phyloP scores from a whole-genome alignment of 2,113 vertebrate species.

The Anser brachyrhynchus region DNA sequence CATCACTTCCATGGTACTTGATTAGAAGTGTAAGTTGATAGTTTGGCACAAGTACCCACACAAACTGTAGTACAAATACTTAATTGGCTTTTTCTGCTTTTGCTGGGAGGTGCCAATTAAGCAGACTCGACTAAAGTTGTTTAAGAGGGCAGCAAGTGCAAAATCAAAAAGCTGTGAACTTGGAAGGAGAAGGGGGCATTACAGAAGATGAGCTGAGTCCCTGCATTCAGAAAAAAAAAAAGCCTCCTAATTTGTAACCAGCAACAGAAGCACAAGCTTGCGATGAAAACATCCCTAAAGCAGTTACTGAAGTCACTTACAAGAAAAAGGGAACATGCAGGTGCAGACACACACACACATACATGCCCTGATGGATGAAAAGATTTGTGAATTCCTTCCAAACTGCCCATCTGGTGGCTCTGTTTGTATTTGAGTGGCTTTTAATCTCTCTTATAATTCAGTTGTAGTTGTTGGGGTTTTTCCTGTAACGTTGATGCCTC shows the following conservation, averaged over 20 bases:
- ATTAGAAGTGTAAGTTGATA: neutral
- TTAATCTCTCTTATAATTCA: neutral
- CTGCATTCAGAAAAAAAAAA: neutral
- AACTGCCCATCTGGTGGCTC: neutral
- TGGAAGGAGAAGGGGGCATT: neutral
- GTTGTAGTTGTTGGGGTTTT: neutral
- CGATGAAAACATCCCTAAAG: neutral
- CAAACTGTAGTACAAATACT: neutral
- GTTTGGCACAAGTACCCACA: neutral
- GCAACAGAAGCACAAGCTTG: neutral
- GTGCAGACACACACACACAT: fast-evolving
- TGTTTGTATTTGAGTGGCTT: neutral
- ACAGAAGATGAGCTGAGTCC: neutral
- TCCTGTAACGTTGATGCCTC: neutral
- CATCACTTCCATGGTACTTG: neutral
- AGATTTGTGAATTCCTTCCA: neutral
- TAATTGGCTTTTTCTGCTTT: neutral
- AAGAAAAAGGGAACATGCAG: fast-evolving
- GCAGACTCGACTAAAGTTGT: neutral
- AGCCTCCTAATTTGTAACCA: neutral
- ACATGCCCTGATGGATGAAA: fast-evolving
- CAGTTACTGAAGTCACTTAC: neutral
- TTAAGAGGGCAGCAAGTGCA: neutral
- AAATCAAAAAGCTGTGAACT: neutral
- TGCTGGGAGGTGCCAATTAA: neutral